These are phyloP conservation scores for Merodon equestris DNA, from an alignment of 2,888 invertebrate genomes.

Conservation along the genomic window DNA sequence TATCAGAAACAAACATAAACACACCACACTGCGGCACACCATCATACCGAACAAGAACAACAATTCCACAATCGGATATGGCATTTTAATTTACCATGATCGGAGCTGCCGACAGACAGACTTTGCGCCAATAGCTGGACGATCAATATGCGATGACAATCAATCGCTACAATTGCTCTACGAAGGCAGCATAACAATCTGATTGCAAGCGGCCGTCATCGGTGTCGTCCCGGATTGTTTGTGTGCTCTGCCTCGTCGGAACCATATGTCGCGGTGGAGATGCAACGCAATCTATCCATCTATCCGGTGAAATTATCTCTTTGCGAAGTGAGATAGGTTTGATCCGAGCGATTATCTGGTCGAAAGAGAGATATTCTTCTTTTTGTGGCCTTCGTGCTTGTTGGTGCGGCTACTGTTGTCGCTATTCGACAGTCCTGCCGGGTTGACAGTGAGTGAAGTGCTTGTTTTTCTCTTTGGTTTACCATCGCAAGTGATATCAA, in stretches of 20 bases:
- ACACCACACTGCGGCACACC: too few species aligned
- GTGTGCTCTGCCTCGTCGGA: slow-evolving; percentile 36
- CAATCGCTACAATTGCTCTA: slow-evolving; percentile 66
- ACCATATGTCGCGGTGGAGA: slow-evolving; percentile 27
- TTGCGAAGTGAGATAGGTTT: slow-evolving; percentile 58
- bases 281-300: slow-evolving; percentile 50
- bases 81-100: slow-evolving; percentile 68
- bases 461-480: slow-evolving; percentile 28
- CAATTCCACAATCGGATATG: slow-evolving; percentile 60
- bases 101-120: slow-evolving; percentile 60
- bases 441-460: slow-evolving; percentile 64
- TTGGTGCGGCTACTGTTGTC: slow-evolving; percentile 10
- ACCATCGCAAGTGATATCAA: slow-evolving; percentile 42
- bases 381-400: too few species aligned
- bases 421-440: slow-evolving; percentile 29
- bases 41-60: slow-evolving; percentile 3
- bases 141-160: slow-evolving; percentile 68
- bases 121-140: slow-evolving; percentile 66
- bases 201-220: slow-evolving; percentile 40
- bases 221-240: too few species aligned
- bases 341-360: slow-evolving; percentile 62
- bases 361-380: slow-evolving; percentile 38
- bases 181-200: slow-evolving; percentile 66
- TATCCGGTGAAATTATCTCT: slow-evolving; percentile 60
- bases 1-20: too few species aligned